Evolutionary conservation across 92 coral and sea anemone species (phyloP), one percentile per base, ranked within the genome.

Genomic region (Paragorgia papillata): DNA sequence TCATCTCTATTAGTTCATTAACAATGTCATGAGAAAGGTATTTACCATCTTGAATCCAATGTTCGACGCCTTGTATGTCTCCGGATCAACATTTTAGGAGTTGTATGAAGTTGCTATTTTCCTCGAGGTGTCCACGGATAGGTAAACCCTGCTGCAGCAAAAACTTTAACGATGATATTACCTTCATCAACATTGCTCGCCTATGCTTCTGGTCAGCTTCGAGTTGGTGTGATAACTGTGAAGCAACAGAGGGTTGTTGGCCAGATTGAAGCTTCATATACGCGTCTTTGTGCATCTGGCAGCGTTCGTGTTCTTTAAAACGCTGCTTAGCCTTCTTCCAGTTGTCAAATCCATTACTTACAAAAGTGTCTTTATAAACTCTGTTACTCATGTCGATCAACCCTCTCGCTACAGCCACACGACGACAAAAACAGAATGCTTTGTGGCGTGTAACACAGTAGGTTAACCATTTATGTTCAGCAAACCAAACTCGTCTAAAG

Each of bases 401-500:
- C 17, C 53, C 53, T 37, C 43, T 37, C 43, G 43, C 43, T 10
- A 37, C 43, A 37, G 59, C 59, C 27, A 18, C 27, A 24, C 59
- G 59, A 53, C 59, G 17, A 53, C 59, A 53, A 24, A 53, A 53
- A 53, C 21, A 53, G 59, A 53, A 53, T 53, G 59, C 59, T 53
- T 18, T 53, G 17, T 53, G 22, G n/a, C 22, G 59, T 18, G 59
- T 53, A 53, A 24, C 27, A 53, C 59, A 53, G 59, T 53, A 53
- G 22, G 59, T 53, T 24, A 53, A 24, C 59, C 59, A 53, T 53
- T 53, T 53, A 24, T 18, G 17, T 53, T 53, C 59, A 18, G 59
- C 22, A 53, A 53, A 53, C 59, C 59, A 53, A 24, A 18, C 27
- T 53, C 59, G 20, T 53, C 17, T 18, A 53, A 53, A 53, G 20